These are phyloP conservation scores for Micoletzkya japonica DNA, from an alignment of 2,888 invertebrate genomes.

Conservation along the genomic window DNA sequence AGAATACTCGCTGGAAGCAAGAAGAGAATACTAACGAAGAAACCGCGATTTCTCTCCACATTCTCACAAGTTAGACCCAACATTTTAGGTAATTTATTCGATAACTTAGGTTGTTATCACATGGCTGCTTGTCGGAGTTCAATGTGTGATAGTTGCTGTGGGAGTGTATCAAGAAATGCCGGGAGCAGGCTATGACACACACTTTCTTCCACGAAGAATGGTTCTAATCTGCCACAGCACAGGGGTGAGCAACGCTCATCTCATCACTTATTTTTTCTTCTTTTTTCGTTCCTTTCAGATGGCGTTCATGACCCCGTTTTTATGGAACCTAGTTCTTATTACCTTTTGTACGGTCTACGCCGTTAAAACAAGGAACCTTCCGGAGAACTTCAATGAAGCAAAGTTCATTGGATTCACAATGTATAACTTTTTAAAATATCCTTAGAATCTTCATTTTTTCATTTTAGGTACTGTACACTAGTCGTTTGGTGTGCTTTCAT, in stretches of 20 bases:
- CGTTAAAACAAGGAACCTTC: slow-evolving; percentile 90
- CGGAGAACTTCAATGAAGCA: slow-evolving; percentile 93
- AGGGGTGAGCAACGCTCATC: neutral
- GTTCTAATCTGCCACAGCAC: slow-evolving; percentile 29
- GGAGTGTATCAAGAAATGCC: slow-evolving; percentile 72
- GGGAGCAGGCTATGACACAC: slow-evolving; percentile 43
- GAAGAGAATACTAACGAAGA: slow-evolving; percentile 82
- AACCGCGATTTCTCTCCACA: slow-evolving; percentile 89
- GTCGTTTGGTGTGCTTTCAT: slow-evolving; percentile 90
- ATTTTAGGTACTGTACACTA: slow-evolving; percentile 61
- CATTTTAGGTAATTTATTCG: neutral
- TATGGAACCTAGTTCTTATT: slow-evolving; percentile 76
- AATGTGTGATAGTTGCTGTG: slow-evolving; percentile 76
- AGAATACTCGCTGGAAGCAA: slow-evolving; percentile 96
- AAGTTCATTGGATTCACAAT: slow-evolving; percentile 82
- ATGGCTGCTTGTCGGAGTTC: slow-evolving; percentile 81
- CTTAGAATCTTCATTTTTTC: neutral
- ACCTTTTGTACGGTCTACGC: slow-evolving; percentile 90
- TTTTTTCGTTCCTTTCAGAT: slow-evolving; percentile 70
- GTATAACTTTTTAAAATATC: slow-evolving; percentile 73
- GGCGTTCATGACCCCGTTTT: slow-evolving; percentile 81
- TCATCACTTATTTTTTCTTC: no score
- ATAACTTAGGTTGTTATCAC: slow-evolving; percentile 75
- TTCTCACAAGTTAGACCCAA: slow-evolving; percentile 73
- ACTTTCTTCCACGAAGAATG: slow-evolving; percentile 44